A percentile compares a stretch with the other conserved stretches of the same genome.
phyloP scores from a whole-genome alignment of 2,888 invertebrate species.

The Blomia tropicalis region DNA sequence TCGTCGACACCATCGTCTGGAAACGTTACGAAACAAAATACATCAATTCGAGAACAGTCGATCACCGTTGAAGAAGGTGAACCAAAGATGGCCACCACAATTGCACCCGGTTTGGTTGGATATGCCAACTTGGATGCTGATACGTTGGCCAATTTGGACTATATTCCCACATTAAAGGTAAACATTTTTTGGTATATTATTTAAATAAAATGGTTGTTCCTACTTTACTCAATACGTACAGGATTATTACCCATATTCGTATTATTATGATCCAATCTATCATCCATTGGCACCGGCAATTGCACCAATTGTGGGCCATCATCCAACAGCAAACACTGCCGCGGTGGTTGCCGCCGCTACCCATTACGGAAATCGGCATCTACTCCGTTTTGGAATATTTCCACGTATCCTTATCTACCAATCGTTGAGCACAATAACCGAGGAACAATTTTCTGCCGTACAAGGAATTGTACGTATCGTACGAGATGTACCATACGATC shows the following conservation, averaged over 20 bases:
- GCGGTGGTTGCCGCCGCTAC: constrained; percentile 31
- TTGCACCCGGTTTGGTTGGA: neutral
- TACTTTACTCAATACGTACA: neutral
- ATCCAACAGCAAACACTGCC: constrained; percentile 31
- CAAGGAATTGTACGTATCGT: constrained; percentile 19
- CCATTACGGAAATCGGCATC: neutral
- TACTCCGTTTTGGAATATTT: constrained; percentile 23
- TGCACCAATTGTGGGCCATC: neutral
- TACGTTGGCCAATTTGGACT: constrained; percentile 7
- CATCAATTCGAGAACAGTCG: no score
- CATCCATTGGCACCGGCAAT: neutral
- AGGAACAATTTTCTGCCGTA: constrained; percentile 13
- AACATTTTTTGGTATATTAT: neutral
- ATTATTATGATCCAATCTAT: neutral
- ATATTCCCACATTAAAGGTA: constrained; percentile 14
- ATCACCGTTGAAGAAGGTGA: no score
- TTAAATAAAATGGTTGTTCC: neutral
- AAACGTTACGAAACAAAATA: no score
- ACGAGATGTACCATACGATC: constrained; percentile 35
- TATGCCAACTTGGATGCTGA: constrained; percentile 1
- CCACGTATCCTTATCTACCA: constrained; percentile 16
- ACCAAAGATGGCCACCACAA: neutral
- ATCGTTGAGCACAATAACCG: neutral
- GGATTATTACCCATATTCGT: neutral
- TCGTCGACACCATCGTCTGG: no score